Conservation (phyloP, 2,888 invertebrate genomes). For the Ormyrus pomaceus region DNA sequence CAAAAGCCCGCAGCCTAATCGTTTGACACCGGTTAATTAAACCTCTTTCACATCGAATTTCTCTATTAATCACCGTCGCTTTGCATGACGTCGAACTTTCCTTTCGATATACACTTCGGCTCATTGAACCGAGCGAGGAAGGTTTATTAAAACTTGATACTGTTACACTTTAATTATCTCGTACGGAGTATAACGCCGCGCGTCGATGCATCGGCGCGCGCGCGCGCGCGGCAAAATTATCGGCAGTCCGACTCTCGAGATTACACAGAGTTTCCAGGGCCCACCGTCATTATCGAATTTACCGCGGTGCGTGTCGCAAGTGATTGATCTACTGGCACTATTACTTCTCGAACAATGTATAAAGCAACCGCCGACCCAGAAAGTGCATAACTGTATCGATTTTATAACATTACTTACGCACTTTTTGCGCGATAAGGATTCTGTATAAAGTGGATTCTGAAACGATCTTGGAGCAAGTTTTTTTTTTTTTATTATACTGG, state of each 20-base stretch:
- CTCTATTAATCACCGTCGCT: too few species aligned
- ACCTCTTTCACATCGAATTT: too few species aligned
- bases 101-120: too few species aligned
- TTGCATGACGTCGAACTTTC: too few species aligned
- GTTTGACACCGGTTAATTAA: too few species aligned
- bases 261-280: too few species aligned
- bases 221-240: not conserved
- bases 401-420: not conserved
- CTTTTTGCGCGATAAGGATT: not conserved
- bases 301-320: not conserved
- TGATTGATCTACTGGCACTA: not conserved
- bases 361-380: constrained; percentile 2
- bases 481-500: too few species aligned
- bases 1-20: too few species aligned
- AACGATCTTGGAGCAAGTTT: too few species aligned
- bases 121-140: not conserved
- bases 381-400: constrained; percentile 1
- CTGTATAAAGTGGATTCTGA: not conserved
- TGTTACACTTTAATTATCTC: not conserved
- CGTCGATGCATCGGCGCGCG: not conserved
- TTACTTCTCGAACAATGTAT: not conserved
- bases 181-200: not conserved
- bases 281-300: not conserved
- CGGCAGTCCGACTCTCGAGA: not conserved
- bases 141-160: not conserved